Evolutionary conservation across 2,888 invertebrate genomes (phyloP).

Genomic region (Lepidocyrtoides sp.): DNA sequence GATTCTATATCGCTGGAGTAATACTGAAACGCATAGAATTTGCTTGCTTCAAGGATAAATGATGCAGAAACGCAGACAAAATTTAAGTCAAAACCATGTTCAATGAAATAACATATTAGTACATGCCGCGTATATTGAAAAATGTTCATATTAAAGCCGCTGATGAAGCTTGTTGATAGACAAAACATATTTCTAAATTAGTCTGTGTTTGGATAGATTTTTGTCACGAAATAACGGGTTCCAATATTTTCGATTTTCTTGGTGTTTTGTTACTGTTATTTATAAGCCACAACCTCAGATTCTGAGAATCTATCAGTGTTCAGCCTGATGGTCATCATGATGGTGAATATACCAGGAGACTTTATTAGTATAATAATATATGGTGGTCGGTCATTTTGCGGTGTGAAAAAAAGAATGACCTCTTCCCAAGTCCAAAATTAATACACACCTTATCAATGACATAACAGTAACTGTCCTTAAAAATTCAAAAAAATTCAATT

Average conservation of each 20-base stretch:
- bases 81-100: background rate
- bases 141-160: background rate
- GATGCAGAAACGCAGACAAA: background rate
- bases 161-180: background rate
- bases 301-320: background rate
- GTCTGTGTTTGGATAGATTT: background rate
- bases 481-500: too few species aligned
- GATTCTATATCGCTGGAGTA: background rate
- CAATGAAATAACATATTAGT: background rate
- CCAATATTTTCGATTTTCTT: background rate
- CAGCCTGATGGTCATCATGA: background rate
- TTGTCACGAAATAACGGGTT: conserved; percentile 63
- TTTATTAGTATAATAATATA: too few species aligned
- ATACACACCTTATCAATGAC: too few species aligned
- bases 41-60: background rate
- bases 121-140: background rate
- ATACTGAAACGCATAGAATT: background rate
- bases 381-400: too few species aligned
- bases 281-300: background rate
- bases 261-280: background rate
- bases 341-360: too few species aligned
- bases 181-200: conserved; percentile 15
- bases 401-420: too few species aligned
- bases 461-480: too few species aligned
- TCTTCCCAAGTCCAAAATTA: too few species aligned